These are phyloP conservation scores for Abrostola tripartita DNA, from an alignment of 2,888 invertebrate species.

Conservation along the genomic window DNA sequence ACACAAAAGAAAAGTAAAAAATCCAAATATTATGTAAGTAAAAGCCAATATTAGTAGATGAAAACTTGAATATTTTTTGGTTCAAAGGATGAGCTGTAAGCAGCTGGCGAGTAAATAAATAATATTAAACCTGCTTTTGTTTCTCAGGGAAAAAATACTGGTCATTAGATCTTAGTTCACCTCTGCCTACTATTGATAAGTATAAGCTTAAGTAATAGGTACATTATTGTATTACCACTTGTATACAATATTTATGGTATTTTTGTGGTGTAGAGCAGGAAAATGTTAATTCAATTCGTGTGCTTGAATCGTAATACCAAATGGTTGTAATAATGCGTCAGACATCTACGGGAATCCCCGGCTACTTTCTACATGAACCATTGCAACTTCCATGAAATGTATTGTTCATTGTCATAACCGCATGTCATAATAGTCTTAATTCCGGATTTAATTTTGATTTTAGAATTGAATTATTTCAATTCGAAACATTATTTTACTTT, in stretches of 20 bases:
- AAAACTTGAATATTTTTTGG: no score
- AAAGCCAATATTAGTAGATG: no score
- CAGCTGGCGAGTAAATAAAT: no score
- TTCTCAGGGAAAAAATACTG: no score
- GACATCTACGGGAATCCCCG: constrained; percentile 44
- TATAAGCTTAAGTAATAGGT: no score
- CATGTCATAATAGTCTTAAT: not conserved
- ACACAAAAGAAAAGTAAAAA: no score
- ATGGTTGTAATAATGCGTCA: constrained; percentile 48
- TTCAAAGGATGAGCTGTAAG: no score
- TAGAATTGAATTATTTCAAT: not conserved
- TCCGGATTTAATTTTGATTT: not conserved
- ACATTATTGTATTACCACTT: not conserved
- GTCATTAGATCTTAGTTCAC: no score
- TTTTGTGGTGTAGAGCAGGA: constrained; percentile 18
- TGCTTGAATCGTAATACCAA: constrained; percentile 32
- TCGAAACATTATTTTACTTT: no score
- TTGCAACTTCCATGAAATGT: constrained; percentile 35
- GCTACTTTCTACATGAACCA: constrained; percentile 25
- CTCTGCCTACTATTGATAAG: no score
- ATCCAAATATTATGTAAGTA: no score
- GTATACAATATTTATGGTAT: not conserved
- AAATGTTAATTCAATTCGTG: constrained; percentile 13
- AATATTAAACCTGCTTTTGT: no score
- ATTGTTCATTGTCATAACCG: constrained; percentile 31